Evolutionary conservation across 2,113 vertebrate genomes (phyloP), one percentile per base, ranked within the genome.

Genomic region (mouse (Mus musculus)): DNA sequence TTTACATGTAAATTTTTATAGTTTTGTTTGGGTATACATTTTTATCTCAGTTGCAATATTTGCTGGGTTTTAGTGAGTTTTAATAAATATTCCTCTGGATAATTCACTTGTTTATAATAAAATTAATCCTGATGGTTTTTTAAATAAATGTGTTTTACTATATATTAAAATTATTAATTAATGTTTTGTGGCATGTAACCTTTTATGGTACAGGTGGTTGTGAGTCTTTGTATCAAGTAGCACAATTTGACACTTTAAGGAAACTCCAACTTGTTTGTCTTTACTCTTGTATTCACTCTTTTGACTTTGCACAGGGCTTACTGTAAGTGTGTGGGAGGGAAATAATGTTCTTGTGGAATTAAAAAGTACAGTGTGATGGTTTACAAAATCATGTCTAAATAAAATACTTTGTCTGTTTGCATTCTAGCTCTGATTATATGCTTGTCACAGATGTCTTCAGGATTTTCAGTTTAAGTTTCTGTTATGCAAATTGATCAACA

Each of bases 31-130:
- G 91, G 95, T 96, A 88, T 92, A 90, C 97, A 97, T 97, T 81
- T 96, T 98, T 94, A 98, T 94, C 95, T 98, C 97, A 81, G 81
- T 98, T 95, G 76, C 97, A 85, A 46, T 97, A 95, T 91, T 96
- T 97, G 78, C 92, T 97, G 90, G 4, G 72, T 97, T 98, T 97
- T 97, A 80, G 94, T 97, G 97, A 87, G 59, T 97, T 98, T 98
- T 98, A 97, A 93, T 93, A 97, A 89, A 82, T 98, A 91, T 96
- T 86, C 59, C 81, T 98, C 65, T 81, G 91, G 46, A 54, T 97
- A 84, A 96, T 97, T 98, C 36, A 61, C 36, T 96, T 72, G 92
- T 97, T 98, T 92, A 88, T 97, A 97, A 91, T 97, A 95, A 95
- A 96, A 71, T 71, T 93, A 89, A 42, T 54, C 7, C 92, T 96